phyloP scores from a whole-genome alignment of 1,140 invertebrate species.

The Formica exsecta region DNA sequence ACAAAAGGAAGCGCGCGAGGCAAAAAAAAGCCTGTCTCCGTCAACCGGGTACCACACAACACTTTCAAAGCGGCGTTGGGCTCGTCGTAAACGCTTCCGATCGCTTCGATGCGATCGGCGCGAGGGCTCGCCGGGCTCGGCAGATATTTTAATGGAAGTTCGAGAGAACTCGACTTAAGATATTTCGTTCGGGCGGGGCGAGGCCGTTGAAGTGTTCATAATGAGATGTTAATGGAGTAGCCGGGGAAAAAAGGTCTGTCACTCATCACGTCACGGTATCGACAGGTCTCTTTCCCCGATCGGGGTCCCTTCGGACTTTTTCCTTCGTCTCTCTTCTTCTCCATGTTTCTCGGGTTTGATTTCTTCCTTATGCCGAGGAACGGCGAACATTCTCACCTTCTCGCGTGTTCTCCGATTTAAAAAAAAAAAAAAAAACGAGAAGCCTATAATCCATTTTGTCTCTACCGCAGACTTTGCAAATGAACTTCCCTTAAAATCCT shows the following conservation, averaged over 20 bases:
- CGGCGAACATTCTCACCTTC: slow-evolving; percentile 21
- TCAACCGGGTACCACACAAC: neutral
- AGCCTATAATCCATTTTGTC: slow-evolving; percentile 76
- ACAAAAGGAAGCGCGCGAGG: slow-evolving; percentile 4
- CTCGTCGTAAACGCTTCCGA: slow-evolving; percentile 48
- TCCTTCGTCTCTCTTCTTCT: slow-evolving; percentile 23
- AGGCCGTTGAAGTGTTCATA: slow-evolving; percentile 80
- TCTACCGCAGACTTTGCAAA: slow-evolving; percentile 65
- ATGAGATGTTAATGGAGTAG: slow-evolving; percentile 85
- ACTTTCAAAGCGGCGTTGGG: neutral
- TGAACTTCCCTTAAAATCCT: slow-evolving; percentile 47
- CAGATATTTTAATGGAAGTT: slow-evolving; percentile 85
- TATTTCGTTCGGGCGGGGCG: slow-evolving; percentile 77
- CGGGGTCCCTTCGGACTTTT: slow-evolving; percentile 41
- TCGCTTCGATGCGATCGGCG: slow-evolving; percentile 39
- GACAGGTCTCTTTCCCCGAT: slow-evolving; percentile 74
- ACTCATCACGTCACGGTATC: slow-evolving; percentile 82
- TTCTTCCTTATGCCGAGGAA: slow-evolving; percentile 29
- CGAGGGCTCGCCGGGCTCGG: slow-evolving; percentile 72
- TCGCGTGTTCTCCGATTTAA: slow-evolving; percentile 1
- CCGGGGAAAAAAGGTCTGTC: slow-evolving; percentile 78
- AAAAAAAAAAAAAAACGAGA: neutral
- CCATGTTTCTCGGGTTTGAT: slow-evolving; percentile 5
- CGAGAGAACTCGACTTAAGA: slow-evolving; percentile 79
- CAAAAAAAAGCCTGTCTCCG: slow-evolving; percentile 27